A percentile compares a stretch with the other conserved stretches of the same genome.
Conservation (phyloP, 2,888 invertebrate genomes). For the Philopedon plagiatum region DNA sequence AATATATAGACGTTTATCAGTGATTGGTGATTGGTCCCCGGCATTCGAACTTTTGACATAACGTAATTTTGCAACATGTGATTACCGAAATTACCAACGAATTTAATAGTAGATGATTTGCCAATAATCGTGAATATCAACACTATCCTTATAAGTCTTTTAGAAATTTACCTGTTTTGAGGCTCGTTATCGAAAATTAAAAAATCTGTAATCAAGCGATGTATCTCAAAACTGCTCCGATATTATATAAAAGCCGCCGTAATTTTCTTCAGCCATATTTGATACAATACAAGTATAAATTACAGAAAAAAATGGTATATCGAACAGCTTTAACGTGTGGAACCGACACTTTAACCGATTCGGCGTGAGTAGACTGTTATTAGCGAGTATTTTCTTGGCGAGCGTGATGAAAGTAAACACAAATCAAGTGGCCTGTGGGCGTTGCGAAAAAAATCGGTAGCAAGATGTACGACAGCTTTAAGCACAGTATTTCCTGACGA, state of each 20-base stretch:
- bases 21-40: neutral
- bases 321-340: slow-evolving; percentile 7
- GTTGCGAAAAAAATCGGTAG: slow-evolving; percentile 37
- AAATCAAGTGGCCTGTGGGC: slow-evolving; percentile 30
- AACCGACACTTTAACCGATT: slow-evolving; percentile 12
- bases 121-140: neutral
- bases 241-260: slow-evolving; percentile 16
- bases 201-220: neutral
- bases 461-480: slow-evolving; percentile 26
- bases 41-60: neutral
- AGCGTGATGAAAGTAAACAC: slow-evolving; percentile 34
- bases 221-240: slow-evolving; percentile 5
- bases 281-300: neutral
- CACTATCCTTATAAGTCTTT: slow-evolving; percentile 6
- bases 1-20: no score
- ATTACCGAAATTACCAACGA: neutral
- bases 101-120: neutral
- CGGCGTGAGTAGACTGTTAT: slow-evolving; percentile 6
- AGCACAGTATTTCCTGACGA: slow-evolving; percentile 18
- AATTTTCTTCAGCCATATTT: slow-evolving; percentile 21
- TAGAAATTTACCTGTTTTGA: neutral
- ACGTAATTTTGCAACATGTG: neutral
- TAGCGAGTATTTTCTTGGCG: slow-evolving; percentile 9
- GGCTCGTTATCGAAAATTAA: neutral
- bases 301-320: slow-evolving; percentile 1